Base-by-base conservation (phyloP, 2,888 invertebrate species). In the Schizotus pectinicornis region DNA sequence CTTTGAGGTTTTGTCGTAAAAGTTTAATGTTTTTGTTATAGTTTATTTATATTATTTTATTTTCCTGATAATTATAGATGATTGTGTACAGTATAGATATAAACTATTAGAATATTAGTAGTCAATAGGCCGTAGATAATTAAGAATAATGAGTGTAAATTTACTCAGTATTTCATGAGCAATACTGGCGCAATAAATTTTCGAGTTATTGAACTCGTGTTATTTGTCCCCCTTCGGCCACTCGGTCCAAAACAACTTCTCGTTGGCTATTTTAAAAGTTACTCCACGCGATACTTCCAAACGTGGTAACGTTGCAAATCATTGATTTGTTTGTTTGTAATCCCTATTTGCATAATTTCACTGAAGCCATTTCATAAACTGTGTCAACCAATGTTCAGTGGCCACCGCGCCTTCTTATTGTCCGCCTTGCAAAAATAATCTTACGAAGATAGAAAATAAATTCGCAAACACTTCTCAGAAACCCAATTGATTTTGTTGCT, bases 41-140 rank as follows among this genome's bases (percentile, higher is more conserved):
- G 59, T 59, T 68, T 69, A 72, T 72, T 71, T 72, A 70, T 71
- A 70, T 68, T 71, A 69, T 72, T 71, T 72, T 72, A 71, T 67
- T 70, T 67, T 70, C 67, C 62, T 69, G 69, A 70, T 72, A 67
- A 66, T 71, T 70, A 65, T 70, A 68, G 63, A 66, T 64, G 61
- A 64, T 57, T 67, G 62, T 72, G 72, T 72, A 72, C 72, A 71
- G 72, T 68, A 64, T 60, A 67, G 66, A 59, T 67, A 68, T 64
- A 65, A 60, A 62, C 63, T 46, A 56, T 55, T 52, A 62, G 43
- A 33, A 60, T 59, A 56, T 60, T 57, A 52, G 50, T 61, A 67
- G 62, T 61, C 34, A 53, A 47, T 62, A 60, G 58, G 50, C 61
- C 59, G 62, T 62, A 62, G 59, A 58, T 35, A 52, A 55, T 63